These are phyloP conservation scores for Drosophila infuscata DNA, from an alignment of 2,888 invertebrate species.

Conservation along the genomic window DNA sequence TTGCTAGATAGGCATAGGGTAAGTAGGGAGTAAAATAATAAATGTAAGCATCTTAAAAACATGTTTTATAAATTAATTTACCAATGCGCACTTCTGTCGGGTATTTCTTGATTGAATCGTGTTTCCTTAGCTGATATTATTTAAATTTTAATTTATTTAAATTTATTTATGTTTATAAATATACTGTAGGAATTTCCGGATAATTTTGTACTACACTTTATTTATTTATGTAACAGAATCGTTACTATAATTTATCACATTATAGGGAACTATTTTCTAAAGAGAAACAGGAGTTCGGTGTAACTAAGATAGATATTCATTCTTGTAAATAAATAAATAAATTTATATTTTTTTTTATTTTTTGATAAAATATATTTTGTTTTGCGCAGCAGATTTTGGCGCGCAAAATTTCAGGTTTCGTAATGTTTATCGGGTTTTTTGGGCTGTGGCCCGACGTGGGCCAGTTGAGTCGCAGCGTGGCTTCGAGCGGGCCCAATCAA, in stretches of 20 bases:
- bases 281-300: not conserved
- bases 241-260: not conserved
- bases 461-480: conserved; percentile 8
- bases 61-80: not conserved
- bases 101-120: not conserved
- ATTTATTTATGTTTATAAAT: not conserved
- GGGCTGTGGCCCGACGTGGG: conserved; percentile 46
- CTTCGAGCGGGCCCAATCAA: conserved; percentile 51
- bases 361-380: conserved; percentile 45
- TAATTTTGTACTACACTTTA: too few species aligned
- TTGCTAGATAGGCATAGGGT: not conserved
- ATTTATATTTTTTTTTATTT: conserved; percentile 2
- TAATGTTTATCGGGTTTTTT: conserved; percentile 48
- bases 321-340: conserved; percentile 21
- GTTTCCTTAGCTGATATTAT: not conserved
- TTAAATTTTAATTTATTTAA: not conserved
- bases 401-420: conserved; percentile 59
- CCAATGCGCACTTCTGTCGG: not conserved
- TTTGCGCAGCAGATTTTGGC: conserved; percentile 50
- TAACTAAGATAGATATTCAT: too few species aligned
- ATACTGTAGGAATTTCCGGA: too few species aligned
- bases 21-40: rapidly evolving
- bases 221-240: too few species aligned
- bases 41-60: not conserved
- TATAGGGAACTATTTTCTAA: not conserved